These are phyloP conservation scores for Morus bassanus DNA, from an alignment of 2,797 vertebrate species.

Conservation along the genomic window DNA sequence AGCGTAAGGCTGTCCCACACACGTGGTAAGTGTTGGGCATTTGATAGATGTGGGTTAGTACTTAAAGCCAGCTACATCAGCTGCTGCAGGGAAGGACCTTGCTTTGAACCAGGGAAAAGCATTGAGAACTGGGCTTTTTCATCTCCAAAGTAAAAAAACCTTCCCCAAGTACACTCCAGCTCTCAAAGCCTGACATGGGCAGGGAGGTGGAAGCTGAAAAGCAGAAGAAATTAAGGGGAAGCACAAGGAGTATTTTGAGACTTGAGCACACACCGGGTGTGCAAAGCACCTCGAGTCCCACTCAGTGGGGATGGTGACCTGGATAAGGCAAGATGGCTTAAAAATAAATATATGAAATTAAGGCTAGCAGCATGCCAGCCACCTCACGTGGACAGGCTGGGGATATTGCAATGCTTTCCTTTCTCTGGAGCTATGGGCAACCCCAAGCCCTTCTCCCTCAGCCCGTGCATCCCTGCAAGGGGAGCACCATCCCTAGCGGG, in stretches of 20 bases:
- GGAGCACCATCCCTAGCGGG: not conserved
- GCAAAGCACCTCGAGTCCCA: not conserved
- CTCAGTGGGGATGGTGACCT: not conserved
- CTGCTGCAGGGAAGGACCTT: not conserved
- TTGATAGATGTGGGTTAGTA: not conserved
- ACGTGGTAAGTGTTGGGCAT: not conserved
- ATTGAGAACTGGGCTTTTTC: not conserved
- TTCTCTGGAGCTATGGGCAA: not conserved
- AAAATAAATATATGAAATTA: not conserved
- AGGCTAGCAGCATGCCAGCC: not conserved
- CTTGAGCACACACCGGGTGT: not conserved
- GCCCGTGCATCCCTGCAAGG: accelerated
- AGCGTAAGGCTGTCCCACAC: not conserved
- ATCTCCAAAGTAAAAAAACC: not conserved
- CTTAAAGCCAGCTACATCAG: not conserved
- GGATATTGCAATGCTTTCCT: not conserved
- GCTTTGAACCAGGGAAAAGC: not conserved
- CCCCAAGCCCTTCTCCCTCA: not conserved
- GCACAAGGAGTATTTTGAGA: not conserved
- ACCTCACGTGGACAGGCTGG: accelerated
- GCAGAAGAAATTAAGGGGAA: not conserved
- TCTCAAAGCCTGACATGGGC: not conserved
- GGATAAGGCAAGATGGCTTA: not conserved
- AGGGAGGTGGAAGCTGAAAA: not conserved
- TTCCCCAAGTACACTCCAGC: not conserved